Conservation (phyloP, 2,888 invertebrate genomes). For the Lithosia quadra region DNA sequence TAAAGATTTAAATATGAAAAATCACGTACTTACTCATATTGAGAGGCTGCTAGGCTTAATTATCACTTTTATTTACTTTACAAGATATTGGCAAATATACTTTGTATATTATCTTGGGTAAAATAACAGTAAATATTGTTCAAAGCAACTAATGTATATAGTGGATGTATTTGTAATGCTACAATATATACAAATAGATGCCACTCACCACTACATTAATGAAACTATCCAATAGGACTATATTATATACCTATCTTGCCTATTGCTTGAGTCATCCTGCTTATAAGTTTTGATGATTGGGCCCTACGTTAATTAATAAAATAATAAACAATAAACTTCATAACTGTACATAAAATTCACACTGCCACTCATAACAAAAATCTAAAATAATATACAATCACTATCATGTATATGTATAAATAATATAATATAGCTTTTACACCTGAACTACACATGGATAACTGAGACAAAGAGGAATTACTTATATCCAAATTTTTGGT, state of each 20-base stretch:
- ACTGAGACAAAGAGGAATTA: conserved; percentile 11
- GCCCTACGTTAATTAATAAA: not conserved
- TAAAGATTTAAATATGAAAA: conserved; percentile 10
- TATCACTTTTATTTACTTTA: conserved; percentile 26
- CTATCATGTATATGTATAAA: not conserved
- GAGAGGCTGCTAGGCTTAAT: conserved; percentile 25
- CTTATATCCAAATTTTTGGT: conserved; percentile 42
- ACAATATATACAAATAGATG: conserved; percentile 8
- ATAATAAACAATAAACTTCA: conserved; percentile 36
- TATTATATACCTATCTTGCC: not conserved
- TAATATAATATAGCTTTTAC: conserved; percentile 16
- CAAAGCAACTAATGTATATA: not conserved
- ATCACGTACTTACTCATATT: conserved; percentile 13
- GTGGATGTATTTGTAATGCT: not conserved
- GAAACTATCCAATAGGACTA: not conserved
- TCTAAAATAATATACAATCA: conserved; percentile 17
- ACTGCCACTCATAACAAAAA: conserved; percentile 19
- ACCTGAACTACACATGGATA: conserved; percentile 1
- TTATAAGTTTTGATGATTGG: not conserved
- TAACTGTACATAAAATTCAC: conserved; percentile 41
- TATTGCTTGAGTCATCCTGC: not conserved
- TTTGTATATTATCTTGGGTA: conserved; percentile 10
- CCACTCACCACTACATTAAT: not conserved
- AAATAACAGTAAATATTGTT: conserved; percentile 11
- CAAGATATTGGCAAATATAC: conserved; percentile 20